A percentile compares a stretch with the other conserved stretches of the same genome.
These are phyloP conservation scores for Conistra vaccinii DNA, from an alignment of 2,888 invertebrate genomes.

Conservation along the genomic window DNA sequence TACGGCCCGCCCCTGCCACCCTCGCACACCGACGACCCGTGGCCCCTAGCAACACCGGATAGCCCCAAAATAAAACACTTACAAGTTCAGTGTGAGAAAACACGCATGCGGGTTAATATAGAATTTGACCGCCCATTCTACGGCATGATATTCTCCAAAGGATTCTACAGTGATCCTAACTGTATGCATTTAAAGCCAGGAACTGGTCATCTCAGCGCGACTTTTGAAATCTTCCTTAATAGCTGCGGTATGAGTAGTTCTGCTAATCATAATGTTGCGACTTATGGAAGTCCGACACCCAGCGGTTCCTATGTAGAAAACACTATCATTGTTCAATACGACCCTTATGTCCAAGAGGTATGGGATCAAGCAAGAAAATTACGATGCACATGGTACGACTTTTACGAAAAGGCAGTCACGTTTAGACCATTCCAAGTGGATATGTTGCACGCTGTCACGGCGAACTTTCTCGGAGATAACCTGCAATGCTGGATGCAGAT, in stretches of 20 bases:
- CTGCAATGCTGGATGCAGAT: slow-evolving; percentile 99
- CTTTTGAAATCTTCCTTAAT: slow-evolving; percentile 98
- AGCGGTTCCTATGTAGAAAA: slow-evolving; percentile 98
- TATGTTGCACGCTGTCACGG: slow-evolving; percentile 98
- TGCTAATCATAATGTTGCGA: slow-evolving; percentile 96
- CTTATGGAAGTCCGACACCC: slow-evolving; percentile 96
- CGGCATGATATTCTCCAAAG: slow-evolving; percentile 99
- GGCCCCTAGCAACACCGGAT: slow-evolving; percentile 97
- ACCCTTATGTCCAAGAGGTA: slow-evolving; percentile 98
- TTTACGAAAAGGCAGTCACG: slow-evolving; percentile 98
- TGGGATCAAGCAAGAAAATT: slow-evolving; percentile 98
- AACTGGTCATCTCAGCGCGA: slow-evolving; percentile 97
- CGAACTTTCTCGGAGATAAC: slow-evolving; percentile 98
- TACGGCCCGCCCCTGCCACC: slow-evolving; percentile 93
- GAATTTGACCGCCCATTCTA: slow-evolving; percentile 98
- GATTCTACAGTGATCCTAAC: slow-evolving; percentile 97
- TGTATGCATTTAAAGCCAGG: slow-evolving; percentile 98
- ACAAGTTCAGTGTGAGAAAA: slow-evolving; percentile 98
- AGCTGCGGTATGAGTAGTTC: slow-evolving; percentile 98
- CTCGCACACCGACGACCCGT: slow-evolving; percentile 94
- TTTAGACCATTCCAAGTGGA: slow-evolving; percentile 99
- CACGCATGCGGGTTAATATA: slow-evolving; percentile 98
- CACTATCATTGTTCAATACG: slow-evolving; percentile 98
- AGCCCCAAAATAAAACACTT: slow-evolving; percentile 98
- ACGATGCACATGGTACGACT: slow-evolving; percentile 98